Percentiles rank a stretch among this genome's conserved stretches.
Conservation (phyloP, 2,797 vertebrate genomes). For the Eleutherodactylus coqui region DNA sequence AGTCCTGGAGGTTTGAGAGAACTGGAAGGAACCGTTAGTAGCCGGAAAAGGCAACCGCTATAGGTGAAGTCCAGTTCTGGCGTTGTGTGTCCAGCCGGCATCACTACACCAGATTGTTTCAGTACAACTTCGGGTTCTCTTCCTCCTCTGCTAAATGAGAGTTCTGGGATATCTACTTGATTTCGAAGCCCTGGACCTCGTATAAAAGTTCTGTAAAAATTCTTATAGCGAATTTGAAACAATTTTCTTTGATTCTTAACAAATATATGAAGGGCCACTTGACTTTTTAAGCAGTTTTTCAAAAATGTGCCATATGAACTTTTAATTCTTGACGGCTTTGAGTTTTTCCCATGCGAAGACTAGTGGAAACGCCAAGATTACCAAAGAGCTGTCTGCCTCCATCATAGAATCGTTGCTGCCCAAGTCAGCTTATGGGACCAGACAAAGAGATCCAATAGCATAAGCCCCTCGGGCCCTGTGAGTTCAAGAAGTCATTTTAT, state of each 20-base stretch:
- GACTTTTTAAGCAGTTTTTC: neutral
- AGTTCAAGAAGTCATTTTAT: slow-evolving; percentile 39
- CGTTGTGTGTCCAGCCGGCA: no score
- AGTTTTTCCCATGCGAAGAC: neutral
- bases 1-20: no score
- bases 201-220: neutral
- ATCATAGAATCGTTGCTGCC: neutral
- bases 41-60: no score
- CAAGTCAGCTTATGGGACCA: slow-evolving; percentile 1
- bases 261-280: neutral
- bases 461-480: neutral
- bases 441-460: slow-evolving; percentile 9
- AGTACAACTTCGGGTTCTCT: neutral
- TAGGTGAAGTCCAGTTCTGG: no score
- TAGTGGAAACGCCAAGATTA: neutral
- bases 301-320: neutral
- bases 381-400: neutral
- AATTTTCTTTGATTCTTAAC: neutral
- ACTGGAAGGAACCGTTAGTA: no score
- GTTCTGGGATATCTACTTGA: no score
- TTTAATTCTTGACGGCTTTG: neutral
- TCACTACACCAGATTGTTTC: no score
- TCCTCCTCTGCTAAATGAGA: neutral
- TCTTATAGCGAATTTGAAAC: neutral
- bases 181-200: neutral